Evolutionary conservation across 2,113 vertebrate species (phyloP), one percentile per base, ranked within the genome.

Genomic region (Falco punctatus): DNA sequence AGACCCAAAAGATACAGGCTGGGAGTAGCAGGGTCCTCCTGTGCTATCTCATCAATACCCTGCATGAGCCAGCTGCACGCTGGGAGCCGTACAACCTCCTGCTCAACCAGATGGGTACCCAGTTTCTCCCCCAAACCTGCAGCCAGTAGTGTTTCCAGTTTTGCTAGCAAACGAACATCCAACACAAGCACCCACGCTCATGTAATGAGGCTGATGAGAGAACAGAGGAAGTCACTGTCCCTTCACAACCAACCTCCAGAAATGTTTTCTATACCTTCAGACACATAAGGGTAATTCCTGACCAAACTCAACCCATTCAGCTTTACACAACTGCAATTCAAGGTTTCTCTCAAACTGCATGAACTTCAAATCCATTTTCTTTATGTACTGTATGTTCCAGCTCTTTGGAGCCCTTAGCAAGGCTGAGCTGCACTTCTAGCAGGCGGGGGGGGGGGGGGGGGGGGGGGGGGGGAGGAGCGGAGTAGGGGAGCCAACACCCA

Each of bases 111-210:
- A 35, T 0, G 2, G 40, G 70, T 32, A 24, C 4, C 21, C 5
- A 79, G 8, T 33, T 86, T 57, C 70, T 67, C 11, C n/a, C 18
- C 2, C 7, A 73, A 71, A 27, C 11, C 13, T n/a, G 6, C 22
- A 58, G 30, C 35, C 30, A 69, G 7, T 7, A 38, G 20, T 2
- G 2, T 44, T 92, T 21, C 44, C 5, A 40, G 1, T 67, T 88
- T n/a, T 64, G 14, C n/a, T 55, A 27, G 23, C 14, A 81, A 65
- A 80, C 6, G 21, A 70, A 9, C 2, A 55, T 32, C 9, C 44
- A 51, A 48, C 9, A 66, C 51, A 81, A 62, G 3, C 0, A 0
- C 5, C 13, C 3, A 24, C 2, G 2, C 10, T 40, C 28, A 42
- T 1, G 4, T 11, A 9, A 61, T 27, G 24, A 61, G 24, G 10